Evolutionary conservation across 2,888 invertebrate genomes (phyloP).

Genomic region (Stratiomys singularior): DNA sequence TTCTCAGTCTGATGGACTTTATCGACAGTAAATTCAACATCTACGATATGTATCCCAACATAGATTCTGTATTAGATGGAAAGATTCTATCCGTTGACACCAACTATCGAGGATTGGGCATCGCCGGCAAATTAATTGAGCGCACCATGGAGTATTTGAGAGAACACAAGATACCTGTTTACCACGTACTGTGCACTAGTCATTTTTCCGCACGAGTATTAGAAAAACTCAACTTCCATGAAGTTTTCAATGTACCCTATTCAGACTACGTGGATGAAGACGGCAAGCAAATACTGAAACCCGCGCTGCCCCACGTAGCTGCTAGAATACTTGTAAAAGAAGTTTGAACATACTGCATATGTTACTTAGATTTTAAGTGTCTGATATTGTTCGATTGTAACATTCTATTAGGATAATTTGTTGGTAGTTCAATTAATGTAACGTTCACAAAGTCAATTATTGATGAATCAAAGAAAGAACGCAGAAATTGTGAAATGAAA

Average conservation of each 20-base stretch:
- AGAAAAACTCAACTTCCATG: constrained; percentile 76
- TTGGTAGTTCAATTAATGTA: constrained; percentile 43
- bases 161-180: constrained; percentile 65
- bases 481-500: not conserved
- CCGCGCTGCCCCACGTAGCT: constrained; percentile 72
- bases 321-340: constrained; percentile 71
- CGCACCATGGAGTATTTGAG: constrained; percentile 62
- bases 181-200: constrained; percentile 80
- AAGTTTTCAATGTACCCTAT: constrained; percentile 74
- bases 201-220: constrained; percentile 80
- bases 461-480: constrained; percentile 31
- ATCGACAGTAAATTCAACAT: constrained; percentile 66
- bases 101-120: constrained; percentile 64
- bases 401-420: constrained; percentile 34
- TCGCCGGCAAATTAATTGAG: constrained; percentile 63
- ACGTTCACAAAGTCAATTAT: constrained; percentile 30
- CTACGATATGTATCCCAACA: constrained; percentile 65
- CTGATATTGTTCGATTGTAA: constrained; percentile 33
- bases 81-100: constrained; percentile 64
- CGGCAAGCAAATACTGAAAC: constrained; percentile 73
- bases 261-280: constrained; percentile 71
- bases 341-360: not conserved
- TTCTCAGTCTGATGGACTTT: constrained; percentile 66
- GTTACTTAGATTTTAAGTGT: constrained; percentile 23
- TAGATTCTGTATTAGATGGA: constrained; percentile 62